These are phyloP conservation scores for Pammene aurita DNA, from an alignment of 2,888 invertebrate species.

Conservation along the genomic window DNA sequence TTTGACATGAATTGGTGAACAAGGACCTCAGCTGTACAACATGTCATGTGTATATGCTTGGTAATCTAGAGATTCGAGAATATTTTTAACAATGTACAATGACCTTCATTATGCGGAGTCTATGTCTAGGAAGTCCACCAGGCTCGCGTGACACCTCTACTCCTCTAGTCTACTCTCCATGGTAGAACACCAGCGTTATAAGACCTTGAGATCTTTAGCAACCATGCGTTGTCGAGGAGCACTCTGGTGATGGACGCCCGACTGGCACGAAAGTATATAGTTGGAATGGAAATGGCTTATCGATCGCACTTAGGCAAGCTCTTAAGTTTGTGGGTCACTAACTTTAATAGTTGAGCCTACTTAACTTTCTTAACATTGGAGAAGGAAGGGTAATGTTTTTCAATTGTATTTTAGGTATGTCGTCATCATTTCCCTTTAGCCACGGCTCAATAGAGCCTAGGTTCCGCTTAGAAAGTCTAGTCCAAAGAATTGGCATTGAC, in stretches of 20 bases:
- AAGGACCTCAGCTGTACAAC: no score
- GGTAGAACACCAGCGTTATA: neutral
- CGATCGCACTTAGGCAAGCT: slow-evolving; percentile 4
- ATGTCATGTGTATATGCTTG: no score
- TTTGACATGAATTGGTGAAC: no score
- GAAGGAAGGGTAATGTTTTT: no score
- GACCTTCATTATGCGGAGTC: neutral
- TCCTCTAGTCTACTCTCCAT: neutral
- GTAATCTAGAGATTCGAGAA: no score
- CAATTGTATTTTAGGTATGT: no score
- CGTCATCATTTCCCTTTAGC: no score
- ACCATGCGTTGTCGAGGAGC: neutral
- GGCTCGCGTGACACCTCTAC: slow-evolving; percentile 10
- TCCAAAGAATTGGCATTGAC: no score
- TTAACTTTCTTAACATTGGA: no score
- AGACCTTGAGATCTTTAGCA: neutral
- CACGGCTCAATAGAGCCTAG: no score
- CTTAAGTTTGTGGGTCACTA: slow-evolving; percentile 16
- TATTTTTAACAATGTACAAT: no score
- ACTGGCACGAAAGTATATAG: neutral
- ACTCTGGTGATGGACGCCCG: neutral
- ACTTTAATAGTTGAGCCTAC: slow-evolving; percentile 1
- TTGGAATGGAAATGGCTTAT: neutral
- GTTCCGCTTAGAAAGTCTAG: no score
- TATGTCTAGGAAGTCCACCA: neutral